These are phyloP conservation scores for Alloscopus bannaensis DNA, from an alignment of 2,888 invertebrate genomes.

Conservation along the genomic window DNA sequence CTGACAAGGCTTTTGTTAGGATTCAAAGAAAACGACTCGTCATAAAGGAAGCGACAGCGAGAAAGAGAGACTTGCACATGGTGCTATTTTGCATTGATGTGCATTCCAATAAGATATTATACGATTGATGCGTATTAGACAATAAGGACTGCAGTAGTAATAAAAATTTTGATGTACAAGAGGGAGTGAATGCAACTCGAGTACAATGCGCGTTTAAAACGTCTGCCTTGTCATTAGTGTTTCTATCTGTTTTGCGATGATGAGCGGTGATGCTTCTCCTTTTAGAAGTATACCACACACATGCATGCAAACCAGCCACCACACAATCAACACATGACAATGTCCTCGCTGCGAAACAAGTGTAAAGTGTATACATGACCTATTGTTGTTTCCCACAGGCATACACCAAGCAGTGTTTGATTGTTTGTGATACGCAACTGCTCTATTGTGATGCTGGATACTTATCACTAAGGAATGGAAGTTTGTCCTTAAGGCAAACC, in stretches of 20 bases:
- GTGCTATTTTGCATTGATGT: not conserved
- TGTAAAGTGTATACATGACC: slow-evolving; percentile 36
- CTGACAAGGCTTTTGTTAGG: no score
- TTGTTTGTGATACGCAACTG: slow-evolving; percentile 5
- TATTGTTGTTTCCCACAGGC: slow-evolving; percentile 19
- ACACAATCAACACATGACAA: slow-evolving; percentile 21
- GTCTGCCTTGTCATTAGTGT: no score
- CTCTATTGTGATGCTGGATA: slow-evolving; percentile 40
- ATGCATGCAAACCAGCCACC: no score
- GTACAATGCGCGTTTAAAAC: no score
- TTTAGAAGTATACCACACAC: no score
- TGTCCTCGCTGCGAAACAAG: slow-evolving; percentile 31
- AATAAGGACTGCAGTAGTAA: no score
- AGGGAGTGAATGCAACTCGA: no score
- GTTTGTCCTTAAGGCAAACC: not conserved
- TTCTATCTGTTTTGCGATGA: no score
- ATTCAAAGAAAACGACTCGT: slow-evolving; percentile 20
- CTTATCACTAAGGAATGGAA: slow-evolving; percentile 37
- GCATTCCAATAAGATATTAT: slow-evolving; percentile 14
- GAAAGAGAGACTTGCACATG: not conserved
- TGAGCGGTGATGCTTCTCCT: no score
- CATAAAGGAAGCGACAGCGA: slow-evolving; percentile 26
- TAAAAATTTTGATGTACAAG: no score
- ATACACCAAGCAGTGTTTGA: no score
- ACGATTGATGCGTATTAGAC: slow-evolving; percentile 41